Base-by-base conservation (phyloP, 2,888 invertebrate species). In the Eudasyphora cyanicolor region DNA sequence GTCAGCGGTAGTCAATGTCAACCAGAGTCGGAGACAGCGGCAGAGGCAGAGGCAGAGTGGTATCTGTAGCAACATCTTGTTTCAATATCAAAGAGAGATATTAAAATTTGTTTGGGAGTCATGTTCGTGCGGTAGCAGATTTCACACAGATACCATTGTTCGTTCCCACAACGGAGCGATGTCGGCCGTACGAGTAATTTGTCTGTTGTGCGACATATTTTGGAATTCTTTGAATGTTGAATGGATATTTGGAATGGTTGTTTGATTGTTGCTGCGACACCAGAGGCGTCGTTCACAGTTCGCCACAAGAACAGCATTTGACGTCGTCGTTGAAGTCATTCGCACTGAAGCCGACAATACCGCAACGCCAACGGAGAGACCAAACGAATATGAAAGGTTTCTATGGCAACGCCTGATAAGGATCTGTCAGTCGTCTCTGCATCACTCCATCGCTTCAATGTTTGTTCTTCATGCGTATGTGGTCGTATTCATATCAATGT, bases 401-500 rank as follows among this genome's bases (percentile, higher is more conserved):
- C 67, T 12, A 80, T 77, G 77, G 70, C 74, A 77, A 62, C 80
- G 70, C n/a, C 7, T 57, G 60, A 73, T 73, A 38, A 27, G 32
- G 42, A 62, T 70, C 71, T 79, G 35, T n/a, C 76, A 73, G 76
- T 17, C 38, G 45, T 62, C 38, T 75, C n/a, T n/a, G n/a, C n/a
- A n/a, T n/a, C n/a, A n/a, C n/a, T n/a, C n/a, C n/a, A n/a, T n/a
- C n/a, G n/a, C 42, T 38, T 12, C 21, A 75, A 75, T 38, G 24
- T 24, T 71, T n/a, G 7, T 32, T n/a, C n/a, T n/a, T 21, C 32
- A 38, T n/a, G 32, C 45, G 45, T 45, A 45, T n/a, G 45, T 45
- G 12, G 2, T 45, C n/a, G n/a, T 4, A 60, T 57, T 8, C 29
- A 32, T 24, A 38, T 76, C n/a, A n/a, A n/a, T 45, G 42, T 45